phyloP scores from a whole-genome alignment of 2,797 vertebrate species.

The Phalanger gymnotis region DNA sequence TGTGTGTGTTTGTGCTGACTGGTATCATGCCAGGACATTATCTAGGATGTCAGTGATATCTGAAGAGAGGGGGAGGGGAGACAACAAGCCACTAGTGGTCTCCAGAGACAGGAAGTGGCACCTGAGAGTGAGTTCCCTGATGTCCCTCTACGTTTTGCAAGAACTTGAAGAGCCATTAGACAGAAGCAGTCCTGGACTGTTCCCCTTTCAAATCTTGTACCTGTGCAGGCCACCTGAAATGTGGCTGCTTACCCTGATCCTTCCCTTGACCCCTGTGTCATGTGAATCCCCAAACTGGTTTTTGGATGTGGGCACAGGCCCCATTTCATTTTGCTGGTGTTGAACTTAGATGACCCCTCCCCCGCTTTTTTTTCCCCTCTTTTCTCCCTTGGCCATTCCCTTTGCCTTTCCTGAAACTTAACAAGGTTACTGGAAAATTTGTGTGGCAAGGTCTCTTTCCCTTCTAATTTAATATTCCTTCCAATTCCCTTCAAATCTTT shows the following conservation, averaged over 20 bases:
- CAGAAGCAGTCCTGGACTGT: background rate
- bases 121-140: background rate
- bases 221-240: background rate
- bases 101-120: background rate
- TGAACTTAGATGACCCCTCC: background rate
- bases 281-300: background rate
- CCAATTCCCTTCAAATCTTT: background rate
- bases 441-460: background rate
- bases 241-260: background rate
- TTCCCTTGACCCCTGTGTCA: background rate
- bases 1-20: background rate
- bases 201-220: background rate
- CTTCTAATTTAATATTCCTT: background rate
- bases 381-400: background rate
- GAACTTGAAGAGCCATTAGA: background rate
- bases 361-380: background rate
- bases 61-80: background rate
- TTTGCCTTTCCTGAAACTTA: slow-evolving; percentile 3
- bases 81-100: background rate
- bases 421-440: background rate
- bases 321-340: background rate
- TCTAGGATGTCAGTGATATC: background rate
- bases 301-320: background rate
- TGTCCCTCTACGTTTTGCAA: background rate
- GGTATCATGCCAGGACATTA: background rate